Base-by-base conservation (phyloP, 2,888 invertebrate genomes). In the Bellardia bayeri region DNA sequence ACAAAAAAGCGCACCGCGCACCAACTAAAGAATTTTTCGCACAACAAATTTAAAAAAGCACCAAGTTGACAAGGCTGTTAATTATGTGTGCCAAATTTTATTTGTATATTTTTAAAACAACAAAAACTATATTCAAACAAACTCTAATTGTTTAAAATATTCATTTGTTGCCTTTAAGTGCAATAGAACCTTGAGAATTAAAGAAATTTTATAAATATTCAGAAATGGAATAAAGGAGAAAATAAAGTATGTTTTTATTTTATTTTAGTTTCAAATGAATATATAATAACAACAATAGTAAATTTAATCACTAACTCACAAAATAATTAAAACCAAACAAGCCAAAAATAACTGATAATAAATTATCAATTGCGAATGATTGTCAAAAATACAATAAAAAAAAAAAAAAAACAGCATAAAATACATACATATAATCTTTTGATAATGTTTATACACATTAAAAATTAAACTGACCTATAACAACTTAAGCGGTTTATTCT, bases 111-210 rank as follows among this genome's bases (percentile, higher is more conserved):
- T 45, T 45, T 11, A 54, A n/a, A 54, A 54, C 33, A 54, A 16
- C 7, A 16, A 54, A n/a, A 16, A 16, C 54, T 16, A 54, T 54
- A 8, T 16, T 0, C 2, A 23, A 56, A 23, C 11, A 58, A 23
- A 58, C 23, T 58, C 3, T 5, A 30, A 8, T 23, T 58, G 9
- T 16, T 58, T 58, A 9, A 30, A 30, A 30, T 30, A 30, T 64
- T 7, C 8, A n/a, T 13, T 40, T 63, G n/a, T 45, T 13, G 7
- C 23, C 45, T 23, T 66, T 64, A 64, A 64, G 23, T 45, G 45
- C 66, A 30, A 66, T 45, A 13, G 23, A 66, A 66, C 66, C 66
- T 66, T 66, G 66, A 66, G 23, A 33, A n/a, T 66, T 66, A 23
- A 66, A 66, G 3, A 13, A 51, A 13, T 49, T 13, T 42, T 3